A percentile compares a stretch with the other conserved stretches of the same genome.
phyloP scores from a whole-genome alignment of 1,140 invertebrate species.

The Brachionus paranguensis region DNA sequence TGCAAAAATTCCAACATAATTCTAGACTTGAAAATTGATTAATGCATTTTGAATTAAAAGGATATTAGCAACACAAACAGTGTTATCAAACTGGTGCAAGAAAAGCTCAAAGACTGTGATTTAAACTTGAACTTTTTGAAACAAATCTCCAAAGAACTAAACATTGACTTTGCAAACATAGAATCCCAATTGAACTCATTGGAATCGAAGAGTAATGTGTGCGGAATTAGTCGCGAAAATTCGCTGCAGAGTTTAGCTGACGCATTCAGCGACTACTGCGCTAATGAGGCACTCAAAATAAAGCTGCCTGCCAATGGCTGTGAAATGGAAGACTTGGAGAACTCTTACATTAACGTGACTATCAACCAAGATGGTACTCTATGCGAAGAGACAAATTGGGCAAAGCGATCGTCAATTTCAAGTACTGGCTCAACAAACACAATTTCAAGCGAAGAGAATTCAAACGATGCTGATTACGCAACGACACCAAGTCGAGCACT shows the following conservation, averaged over 20 bases:
- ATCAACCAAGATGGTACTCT: not conserved
- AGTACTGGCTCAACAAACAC: not conserved
- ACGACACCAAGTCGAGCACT: not conserved
- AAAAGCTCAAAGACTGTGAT: conserved; percentile 31
- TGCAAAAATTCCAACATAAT: too few relatives aligned
- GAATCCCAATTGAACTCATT: not conserved
- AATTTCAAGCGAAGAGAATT: not conserved
- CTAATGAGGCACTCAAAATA: not conserved
- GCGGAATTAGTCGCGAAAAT: not conserved
- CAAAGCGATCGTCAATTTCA: conserved; percentile 27
- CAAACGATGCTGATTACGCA: conserved; percentile 14
- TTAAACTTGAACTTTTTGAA: conserved; percentile 15
- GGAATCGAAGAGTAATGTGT: not conserved
- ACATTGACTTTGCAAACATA: conserved; percentile 24
- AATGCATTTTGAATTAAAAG: not conserved
- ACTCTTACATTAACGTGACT: not conserved
- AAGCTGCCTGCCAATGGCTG: not conserved
- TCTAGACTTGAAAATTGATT: too few relatives aligned
- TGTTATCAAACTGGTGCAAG: conserved; percentile 22
- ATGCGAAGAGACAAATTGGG: not conserved
- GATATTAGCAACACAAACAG: conserved; percentile 32
- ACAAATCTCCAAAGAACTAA: conserved; percentile 33
- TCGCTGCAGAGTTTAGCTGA: not conserved
- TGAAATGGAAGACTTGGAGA: conserved; percentile 9
- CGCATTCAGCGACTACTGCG: not conserved